Evolutionary conservation across 2,113 vertebrate genomes (phyloP), one percentile per base, ranked within the genome.

Genomic region (Clarias gariepinus): DNA sequence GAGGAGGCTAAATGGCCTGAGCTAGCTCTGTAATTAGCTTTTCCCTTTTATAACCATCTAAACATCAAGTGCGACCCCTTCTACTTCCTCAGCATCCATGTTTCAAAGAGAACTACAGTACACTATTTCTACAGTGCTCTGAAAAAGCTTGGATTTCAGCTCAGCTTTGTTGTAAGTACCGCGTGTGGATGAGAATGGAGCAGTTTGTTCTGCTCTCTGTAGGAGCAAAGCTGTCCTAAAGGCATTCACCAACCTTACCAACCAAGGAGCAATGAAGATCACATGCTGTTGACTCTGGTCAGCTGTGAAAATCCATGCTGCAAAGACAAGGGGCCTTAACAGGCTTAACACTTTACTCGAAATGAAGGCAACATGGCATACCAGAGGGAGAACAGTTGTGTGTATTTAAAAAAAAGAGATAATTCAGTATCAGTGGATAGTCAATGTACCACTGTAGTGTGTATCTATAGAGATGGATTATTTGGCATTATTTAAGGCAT

Each of bases 11-110:
- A 61, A 55, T 23, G 60, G 23, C 57, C 60, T 53, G 77, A 15
- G 28, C 84, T 66, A 53, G 28, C 9, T 63, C 41, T 58, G 85
- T 80, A 81, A 80, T 86, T 86, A 80, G n/a, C 60, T 28, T 81
- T 68, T 81, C 47, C 30, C 64, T 86, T 71, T 71, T 47, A 69
- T 68, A 80, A 36, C 33, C 9, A 23, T 33, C 23, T 78, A 18
- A 28, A 69, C 53, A 55, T 86, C 64, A 86, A 61, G 30, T 47
- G 53, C 16, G 18, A 73, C 78, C 85, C 52, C 64, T 68, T 68
- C 63, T 13, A 58, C 63, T 86, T 41, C 53, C 16, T 13, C 21
- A 6, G 18, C 57, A n/a, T 57, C 33, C 52, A 61, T 1, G 1
- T 68, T 85, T 85, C 74, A 36, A 30, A 18, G 12, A 80, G 30